Percentiles rank a stretch among this genome's conserved stretches.
phyloP scores from a whole-genome alignment of 2,797 vertebrate genomes.

The Syncerus caffer region DNA sequence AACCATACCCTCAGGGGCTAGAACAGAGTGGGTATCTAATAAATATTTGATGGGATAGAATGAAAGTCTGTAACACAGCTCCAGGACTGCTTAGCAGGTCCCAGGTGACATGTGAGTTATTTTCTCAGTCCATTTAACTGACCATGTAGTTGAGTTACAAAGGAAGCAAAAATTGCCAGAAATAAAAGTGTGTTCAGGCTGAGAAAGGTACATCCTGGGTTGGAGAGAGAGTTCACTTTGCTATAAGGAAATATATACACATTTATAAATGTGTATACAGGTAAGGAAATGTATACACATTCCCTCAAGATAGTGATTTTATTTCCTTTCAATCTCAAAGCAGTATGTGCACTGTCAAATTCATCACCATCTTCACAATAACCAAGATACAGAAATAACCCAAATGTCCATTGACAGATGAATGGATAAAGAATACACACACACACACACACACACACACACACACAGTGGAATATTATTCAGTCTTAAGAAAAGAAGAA shows the following conservation, averaged over 20 bases:
- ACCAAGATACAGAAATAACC: neutral
- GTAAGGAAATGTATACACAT: neutral
- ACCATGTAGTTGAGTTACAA: neutral
- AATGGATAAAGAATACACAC: neutral
- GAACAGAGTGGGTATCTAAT: neutral
- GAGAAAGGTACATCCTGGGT: neutral
- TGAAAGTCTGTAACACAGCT: neutral
- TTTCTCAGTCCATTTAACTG: neutral
- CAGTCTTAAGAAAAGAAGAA: neutral
- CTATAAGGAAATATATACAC: neutral
- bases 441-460: neutral
- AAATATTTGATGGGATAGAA: slow-evolving; percentile 22
- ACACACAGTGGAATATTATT: neutral
- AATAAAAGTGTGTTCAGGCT: neutral
- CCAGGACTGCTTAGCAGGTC: neutral
- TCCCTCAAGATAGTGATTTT: neutral
- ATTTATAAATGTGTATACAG: neutral
- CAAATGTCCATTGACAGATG: neutral
- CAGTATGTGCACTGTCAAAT: neutral
- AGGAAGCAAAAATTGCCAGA: neutral
- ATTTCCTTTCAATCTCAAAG: neutral
- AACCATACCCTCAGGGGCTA: neutral
- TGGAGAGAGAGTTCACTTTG: neutral
- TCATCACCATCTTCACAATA: neutral
- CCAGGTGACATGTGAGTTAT: neutral